Evolutionary conservation across 2,113 vertebrate species (phyloP), one percentile per base, ranked within the genome.

Genomic region (Ifrita kowaldi): DNA sequence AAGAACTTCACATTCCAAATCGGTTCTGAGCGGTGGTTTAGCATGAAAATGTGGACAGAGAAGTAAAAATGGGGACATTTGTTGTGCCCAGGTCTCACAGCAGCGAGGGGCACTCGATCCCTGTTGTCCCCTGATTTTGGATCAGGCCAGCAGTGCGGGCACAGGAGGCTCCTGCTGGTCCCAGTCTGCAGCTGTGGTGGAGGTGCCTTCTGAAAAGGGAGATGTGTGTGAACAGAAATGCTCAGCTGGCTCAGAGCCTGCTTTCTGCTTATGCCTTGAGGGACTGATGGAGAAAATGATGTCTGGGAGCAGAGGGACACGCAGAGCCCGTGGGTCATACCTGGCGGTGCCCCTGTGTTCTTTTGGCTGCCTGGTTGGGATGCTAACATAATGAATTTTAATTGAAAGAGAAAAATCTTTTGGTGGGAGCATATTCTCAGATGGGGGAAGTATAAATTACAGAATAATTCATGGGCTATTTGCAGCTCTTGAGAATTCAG

Each of bases 401-500:
- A 96, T 93, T 96, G 89, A 81, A 77, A 87, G 84, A 71, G 62
- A 89, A 85, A 92, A 89, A 84, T 69, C 68, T 90, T 94, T 63
- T 82, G 73, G 93, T 92, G 73, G 64, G 92, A 90, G 73, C 44
- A 50, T 84, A 89, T 87, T 93, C 92, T 93, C 80, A 57, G 50
- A 89, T 76, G 95, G 62, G 42, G 49, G 65, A 92, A 94, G 73
- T 94, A 92, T 88, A 93, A 96, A 96, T 97, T 90, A 76, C 73
- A 87, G 95, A 96, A 95, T 96, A 97, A 96, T 96, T 96, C 92
- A 95, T 95, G 83, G 93, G 30, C 69, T 75, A 82, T 96, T 90
- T 96, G 73, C 53, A 78, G 83, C 92, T 92, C 95, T 90, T 90
- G 96, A 96, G 96, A 87, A 90, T 96, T 96, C 93, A 89, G 44